phyloP scores from a whole-genome alignment of 2,113 vertebrate species.

The Ascaphus truei region DNA sequence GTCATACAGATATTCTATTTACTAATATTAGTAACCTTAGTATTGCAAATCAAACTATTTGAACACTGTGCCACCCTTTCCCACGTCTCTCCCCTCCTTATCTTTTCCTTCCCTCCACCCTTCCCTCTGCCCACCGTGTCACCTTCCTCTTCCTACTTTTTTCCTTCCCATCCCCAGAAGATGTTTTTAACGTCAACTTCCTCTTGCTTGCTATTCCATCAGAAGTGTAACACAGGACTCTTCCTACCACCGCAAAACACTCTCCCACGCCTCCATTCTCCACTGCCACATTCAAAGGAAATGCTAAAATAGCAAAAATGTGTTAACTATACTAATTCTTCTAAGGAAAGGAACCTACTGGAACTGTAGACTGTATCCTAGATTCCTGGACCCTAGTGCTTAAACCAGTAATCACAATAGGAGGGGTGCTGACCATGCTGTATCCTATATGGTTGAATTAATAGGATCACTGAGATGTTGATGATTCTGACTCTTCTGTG shows the following conservation, averaged over 20 bases:
- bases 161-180: constrained; percentile 23
- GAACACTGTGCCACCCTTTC: constrained; percentile 19
- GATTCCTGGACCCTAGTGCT: too few relatives aligned
- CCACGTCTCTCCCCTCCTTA: constrained; percentile 12
- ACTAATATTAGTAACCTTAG: too few relatives aligned
- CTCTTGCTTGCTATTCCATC: background rate
- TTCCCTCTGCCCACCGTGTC: constrained; percentile 27
- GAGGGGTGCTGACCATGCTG: too few relatives aligned
- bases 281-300: background rate
- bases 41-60: constrained; percentile 9
- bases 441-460: too few relatives aligned
- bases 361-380: too few relatives aligned
- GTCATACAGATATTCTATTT: too few relatives aligned
- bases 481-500: too few relatives aligned
- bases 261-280: background rate
- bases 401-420: too few relatives aligned
- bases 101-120: constrained; percentile 21
- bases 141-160: constrained; percentile 28
- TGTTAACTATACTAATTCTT: too few relatives aligned
- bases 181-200: constrained; percentile 27
- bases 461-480: too few relatives aligned
- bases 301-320: too few relatives aligned
- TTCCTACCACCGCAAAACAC: background rate
- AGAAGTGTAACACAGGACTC: background rate
- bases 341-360: too few relatives aligned